A percentile compares a stretch with the other conserved stretches of the same genome.
Evolutionary conservation across 1,140 invertebrate genomes (phyloP).

Genomic region (Ylistrum balloti): DNA sequence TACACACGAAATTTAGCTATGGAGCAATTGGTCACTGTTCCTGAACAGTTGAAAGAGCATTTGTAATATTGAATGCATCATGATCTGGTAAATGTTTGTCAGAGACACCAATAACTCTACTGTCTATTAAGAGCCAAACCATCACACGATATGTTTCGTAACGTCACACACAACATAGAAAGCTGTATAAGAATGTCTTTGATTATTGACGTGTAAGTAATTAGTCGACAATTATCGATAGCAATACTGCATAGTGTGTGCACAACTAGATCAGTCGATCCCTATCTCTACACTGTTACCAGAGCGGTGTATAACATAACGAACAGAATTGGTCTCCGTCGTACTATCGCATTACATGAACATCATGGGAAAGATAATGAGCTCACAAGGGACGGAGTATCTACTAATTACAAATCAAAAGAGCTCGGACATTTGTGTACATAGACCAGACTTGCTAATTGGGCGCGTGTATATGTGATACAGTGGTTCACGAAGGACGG

Average conservation of each 20-base stretch:
- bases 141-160: not conserved
- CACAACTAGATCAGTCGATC: constrained; percentile 1
- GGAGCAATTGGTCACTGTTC: not conserved
- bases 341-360: constrained; percentile 12
- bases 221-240: constrained; percentile 17
- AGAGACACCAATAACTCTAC: not conserved
- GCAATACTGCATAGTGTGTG: constrained; percentile 37
- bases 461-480: constrained; percentile 1
- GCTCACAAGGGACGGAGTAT: not conserved
- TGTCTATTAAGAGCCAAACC: not conserved
- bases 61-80: not conserved
- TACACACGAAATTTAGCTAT: not conserved
- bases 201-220: constrained; percentile 10
- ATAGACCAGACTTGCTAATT: constrained; percentile 17
- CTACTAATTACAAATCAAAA: constrained; percentile 35
- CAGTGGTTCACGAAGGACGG: constrained; percentile 16
- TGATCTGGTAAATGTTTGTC: constrained; percentile 12
- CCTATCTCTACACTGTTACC: not conserved
- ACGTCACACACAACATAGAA: not conserved
- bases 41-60: not conserved
- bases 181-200: not conserved
- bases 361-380: constrained; percentile 17
- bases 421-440: constrained; percentile 4
- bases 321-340: not conserved
- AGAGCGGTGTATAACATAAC: not conserved